phyloP scores from a whole-genome alignment of 2,113 vertebrate species.

The Microcebus griseorufus region DNA sequence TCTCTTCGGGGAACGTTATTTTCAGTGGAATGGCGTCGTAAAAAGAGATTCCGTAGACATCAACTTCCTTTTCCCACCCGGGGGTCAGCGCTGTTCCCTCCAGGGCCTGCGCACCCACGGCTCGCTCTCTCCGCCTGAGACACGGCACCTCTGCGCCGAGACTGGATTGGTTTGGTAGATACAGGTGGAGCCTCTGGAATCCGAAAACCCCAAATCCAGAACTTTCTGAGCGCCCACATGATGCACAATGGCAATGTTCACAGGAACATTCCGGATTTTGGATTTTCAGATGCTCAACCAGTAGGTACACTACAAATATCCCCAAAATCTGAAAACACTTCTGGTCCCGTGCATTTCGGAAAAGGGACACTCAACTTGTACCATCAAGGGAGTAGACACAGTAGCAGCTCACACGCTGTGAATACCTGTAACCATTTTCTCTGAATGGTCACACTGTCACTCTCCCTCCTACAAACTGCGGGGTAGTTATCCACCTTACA shows the following conservation, averaged over 20 bases:
- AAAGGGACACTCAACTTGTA: background rate
- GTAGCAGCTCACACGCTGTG: fast-evolving
- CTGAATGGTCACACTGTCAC: fast-evolving
- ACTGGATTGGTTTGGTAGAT: background rate
- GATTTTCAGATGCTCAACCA: background rate
- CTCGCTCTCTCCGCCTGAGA: background rate
- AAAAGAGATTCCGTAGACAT: constrained; percentile 64
- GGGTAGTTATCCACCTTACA: no score
- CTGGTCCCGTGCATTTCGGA: background rate
- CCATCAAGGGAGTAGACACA: background rate
- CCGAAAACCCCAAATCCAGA: background rate
- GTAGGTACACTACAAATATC: background rate
- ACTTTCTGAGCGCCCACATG: background rate
- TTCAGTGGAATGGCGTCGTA: constrained; percentile 15
- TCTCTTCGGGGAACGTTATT: constrained; percentile 66
- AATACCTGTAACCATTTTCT: background rate
- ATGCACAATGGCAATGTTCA: background rate
- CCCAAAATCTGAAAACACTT: background rate
- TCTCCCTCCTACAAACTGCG: background rate
- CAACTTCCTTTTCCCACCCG: background rate
- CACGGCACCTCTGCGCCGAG: background rate
- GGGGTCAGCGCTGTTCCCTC: background rate
- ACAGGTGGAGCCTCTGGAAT: background rate
- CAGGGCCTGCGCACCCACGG: background rate
- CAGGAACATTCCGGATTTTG: background rate